Evolutionary conservation across 2,797 vertebrate genomes (phyloP).

Genomic region (Phrynocephalus guinanensis): DNA sequence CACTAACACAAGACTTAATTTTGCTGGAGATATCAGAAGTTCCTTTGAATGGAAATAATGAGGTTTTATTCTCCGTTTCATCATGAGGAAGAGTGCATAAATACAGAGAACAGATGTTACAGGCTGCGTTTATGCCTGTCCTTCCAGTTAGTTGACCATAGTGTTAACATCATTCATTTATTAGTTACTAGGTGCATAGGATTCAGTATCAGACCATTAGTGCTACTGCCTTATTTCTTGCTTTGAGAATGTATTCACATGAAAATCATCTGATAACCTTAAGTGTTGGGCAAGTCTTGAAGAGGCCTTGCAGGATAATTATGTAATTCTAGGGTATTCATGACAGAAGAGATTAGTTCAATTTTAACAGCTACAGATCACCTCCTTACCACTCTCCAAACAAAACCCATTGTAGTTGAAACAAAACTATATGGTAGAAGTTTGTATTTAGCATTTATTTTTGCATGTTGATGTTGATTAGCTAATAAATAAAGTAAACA

Average conservation of each 20-base stretch:
- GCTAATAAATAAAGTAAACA: conserved; percentile 91
- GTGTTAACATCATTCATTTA: conserved; percentile 74
- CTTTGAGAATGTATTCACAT: conserved; percentile 83
- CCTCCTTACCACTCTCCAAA: conserved; percentile 71
- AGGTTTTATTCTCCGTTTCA: conserved; percentile 50
- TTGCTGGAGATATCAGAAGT: conserved; percentile 68
- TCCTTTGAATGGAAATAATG: conserved; percentile 62
- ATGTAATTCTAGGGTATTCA: conserved; percentile 73
- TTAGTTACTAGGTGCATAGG: conserved; percentile 78
- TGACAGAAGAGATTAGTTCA: conserved; percentile 75
- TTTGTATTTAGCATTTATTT: conserved; percentile 88
- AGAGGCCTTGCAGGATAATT: conserved; percentile 79
- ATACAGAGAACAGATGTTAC: conserved; percentile 62
- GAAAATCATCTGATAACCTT: conserved; percentile 76
- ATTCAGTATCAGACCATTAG: conserved; percentile 78
- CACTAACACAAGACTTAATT: conserved; percentile 48
- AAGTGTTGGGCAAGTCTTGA: conserved; percentile 75
- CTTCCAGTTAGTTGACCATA: conserved; percentile 73
- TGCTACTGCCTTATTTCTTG: conserved; percentile 83
- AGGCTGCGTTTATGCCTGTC: conserved; percentile 68
- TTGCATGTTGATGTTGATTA: conserved; percentile 95
- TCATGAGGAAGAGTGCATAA: conserved; percentile 67
- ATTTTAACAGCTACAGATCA: conserved; percentile 70
- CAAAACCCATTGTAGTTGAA: conserved; percentile 75
- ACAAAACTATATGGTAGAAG: conserved; percentile 82